Evolutionary conservation across 2,888 invertebrate species (phyloP), one percentile per base, ranked within the genome.

Genomic region (Acanthosepion lycidas): DNA sequence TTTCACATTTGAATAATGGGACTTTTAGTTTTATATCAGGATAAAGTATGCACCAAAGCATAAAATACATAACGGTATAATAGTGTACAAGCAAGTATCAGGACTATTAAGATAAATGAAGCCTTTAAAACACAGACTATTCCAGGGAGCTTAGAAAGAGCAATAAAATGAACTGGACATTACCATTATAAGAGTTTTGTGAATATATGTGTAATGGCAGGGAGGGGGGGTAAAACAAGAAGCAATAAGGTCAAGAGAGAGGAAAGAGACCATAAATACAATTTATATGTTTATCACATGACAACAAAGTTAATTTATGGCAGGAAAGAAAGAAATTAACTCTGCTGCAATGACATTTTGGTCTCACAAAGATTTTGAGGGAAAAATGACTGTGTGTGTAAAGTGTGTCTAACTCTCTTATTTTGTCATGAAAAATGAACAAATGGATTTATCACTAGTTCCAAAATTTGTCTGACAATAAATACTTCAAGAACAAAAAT

Each of bases 91-190:
- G 78, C n/a, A n/a, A 78, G 28, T 78, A 78, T 26, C 64, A 64
- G 64, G 64, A 26, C 64, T 23, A 64, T n/a, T 78, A n/a, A 78
- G 28, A 78, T 78, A 78, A 78, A 28, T 78, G 26, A 78, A 78
- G 78, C 78, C 78, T 78, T n/a, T 78, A 78, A 78, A 78, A 12
- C 28, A 78, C 26, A 28, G 78, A 78, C 78, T 78, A 28, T 28
- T 78, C 78, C 78, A 78, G 78, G 8, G 23, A 64, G 64, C 28
- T 78, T 28, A 78, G 9, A 78, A 78, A 78, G 28, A 78, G 78
- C 28, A 78, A 78, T 78, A 78, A 78, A 78, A 78, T n/a, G 78
- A 78, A 78, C 28, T 78, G 78, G 78, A 78, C 78, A 78, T 78
- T 78, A 78, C 28, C 78, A 78, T 28, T 28, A 78, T n/a, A 78